Conservation (phyloP, 1,140 invertebrate genomes). For the Drosophila ficusphila region DNA sequence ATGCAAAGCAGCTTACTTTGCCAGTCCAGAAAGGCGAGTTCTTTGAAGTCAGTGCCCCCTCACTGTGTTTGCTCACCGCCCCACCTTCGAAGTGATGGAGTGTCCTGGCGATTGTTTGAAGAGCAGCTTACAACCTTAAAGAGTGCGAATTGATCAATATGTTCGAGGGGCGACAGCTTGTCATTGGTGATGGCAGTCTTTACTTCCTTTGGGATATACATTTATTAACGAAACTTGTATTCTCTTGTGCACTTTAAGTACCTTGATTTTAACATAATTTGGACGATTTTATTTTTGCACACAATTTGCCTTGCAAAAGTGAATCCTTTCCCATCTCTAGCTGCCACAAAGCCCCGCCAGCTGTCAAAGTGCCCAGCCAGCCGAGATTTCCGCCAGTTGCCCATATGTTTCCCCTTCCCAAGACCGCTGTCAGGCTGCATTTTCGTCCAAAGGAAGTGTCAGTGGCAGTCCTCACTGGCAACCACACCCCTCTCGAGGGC, state of each 20-base stretch:
- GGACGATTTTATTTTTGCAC: not conserved
- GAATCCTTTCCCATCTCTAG: constrained; percentile 2
- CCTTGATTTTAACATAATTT: too few relatives aligned
- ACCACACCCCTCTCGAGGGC: constrained; percentile 4
- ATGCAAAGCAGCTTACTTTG: constrained; percentile 37
- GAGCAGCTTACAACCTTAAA: not conserved
- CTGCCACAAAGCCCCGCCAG: constrained; percentile 15
- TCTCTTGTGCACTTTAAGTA: too few relatives aligned
- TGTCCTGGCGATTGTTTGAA: constrained; percentile 5
- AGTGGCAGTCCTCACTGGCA: constrained; percentile 13
- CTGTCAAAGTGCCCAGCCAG: constrained; percentile 3
- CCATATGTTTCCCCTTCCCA: constrained; percentile 28
- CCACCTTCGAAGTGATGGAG: constrained; percentile 11
- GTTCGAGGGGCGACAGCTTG: not conserved
- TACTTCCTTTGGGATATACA: too few relatives aligned
- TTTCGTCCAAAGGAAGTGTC: constrained; percentile 4
- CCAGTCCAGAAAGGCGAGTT: not conserved
- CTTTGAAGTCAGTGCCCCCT: constrained; percentile 29
- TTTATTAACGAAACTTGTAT: too few relatives aligned
- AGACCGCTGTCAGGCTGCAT: constrained; percentile 12
- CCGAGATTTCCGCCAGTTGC: not conserved
- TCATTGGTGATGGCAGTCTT: not conserved
- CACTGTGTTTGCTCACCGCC: constrained; percentile 18
- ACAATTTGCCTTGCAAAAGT: not conserved
- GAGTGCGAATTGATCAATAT: not conserved